phyloP scores from a whole-genome alignment of 2,888 invertebrate species.

The Helobdella robusta region DNA sequence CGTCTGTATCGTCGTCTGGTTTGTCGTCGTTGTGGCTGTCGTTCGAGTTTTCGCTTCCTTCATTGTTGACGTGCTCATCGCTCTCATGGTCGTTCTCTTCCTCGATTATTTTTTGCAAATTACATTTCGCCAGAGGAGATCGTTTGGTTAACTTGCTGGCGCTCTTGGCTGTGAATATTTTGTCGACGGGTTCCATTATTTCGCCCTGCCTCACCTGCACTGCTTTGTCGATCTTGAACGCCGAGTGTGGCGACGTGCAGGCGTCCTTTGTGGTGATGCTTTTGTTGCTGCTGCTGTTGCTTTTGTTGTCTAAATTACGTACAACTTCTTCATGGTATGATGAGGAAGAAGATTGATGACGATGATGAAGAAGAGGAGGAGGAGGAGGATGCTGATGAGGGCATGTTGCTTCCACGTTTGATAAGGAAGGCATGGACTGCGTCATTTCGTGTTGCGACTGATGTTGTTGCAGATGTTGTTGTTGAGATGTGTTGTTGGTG shows the following conservation, averaged over 20 bases:
- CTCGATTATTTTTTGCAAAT: background rate
- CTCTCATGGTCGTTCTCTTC: background rate
- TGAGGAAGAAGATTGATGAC: too few relatives aligned
- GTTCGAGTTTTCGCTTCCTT: too few relatives aligned
- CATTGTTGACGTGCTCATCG: background rate
- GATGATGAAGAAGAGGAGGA: too few relatives aligned
- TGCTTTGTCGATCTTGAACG: conserved; percentile 1
- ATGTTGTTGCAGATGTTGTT: background rate
- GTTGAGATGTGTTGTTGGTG: too few relatives aligned
- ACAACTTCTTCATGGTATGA: too few relatives aligned
- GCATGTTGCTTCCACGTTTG: too few relatives aligned
- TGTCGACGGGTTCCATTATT: conserved; percentile 7
- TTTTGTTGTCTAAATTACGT: background rate
- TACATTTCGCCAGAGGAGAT: background rate
- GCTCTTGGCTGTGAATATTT: background rate
- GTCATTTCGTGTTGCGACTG: background rate
- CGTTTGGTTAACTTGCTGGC: background rate
- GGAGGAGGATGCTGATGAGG: too few relatives aligned
- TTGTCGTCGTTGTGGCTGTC: too few relatives aligned
- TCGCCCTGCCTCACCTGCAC: conserved; percentile 10
- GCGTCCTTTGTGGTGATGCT: background rate
- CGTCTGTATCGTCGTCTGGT: too few relatives aligned
- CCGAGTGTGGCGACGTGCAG: background rate
- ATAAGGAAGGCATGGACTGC: too few relatives aligned
- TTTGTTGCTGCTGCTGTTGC: conserved; percentile 12